Conservation (phyloP, 2,888 invertebrate species). For the Melinaea marsaeus region DNA sequence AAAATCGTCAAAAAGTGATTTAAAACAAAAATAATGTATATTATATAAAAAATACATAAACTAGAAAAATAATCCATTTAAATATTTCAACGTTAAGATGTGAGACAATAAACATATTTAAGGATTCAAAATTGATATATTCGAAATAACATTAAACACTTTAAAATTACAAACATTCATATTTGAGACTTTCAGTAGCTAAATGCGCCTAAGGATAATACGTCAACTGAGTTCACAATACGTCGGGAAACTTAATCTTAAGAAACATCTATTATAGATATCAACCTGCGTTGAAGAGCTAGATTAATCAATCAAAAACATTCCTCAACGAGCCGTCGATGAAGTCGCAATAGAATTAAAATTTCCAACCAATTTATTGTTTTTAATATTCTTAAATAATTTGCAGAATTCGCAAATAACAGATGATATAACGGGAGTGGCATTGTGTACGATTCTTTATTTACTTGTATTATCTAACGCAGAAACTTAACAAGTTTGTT, state of each 20-base stretch:
- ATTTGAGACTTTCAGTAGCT: not conserved
- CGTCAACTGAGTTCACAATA: conserved; percentile 8
- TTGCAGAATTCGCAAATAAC: conserved; percentile 13
- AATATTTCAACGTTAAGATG: no score
- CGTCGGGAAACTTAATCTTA: conserved; percentile 16
- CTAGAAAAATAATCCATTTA: no score
- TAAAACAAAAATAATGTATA: no score
- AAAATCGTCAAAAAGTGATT: not conserved
- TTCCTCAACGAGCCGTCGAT: conserved; percentile 52
- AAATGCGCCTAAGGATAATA: conserved; percentile 10
- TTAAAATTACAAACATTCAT: no score
- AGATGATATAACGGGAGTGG: conserved; percentile 3
- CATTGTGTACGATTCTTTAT: conserved; percentile 14
- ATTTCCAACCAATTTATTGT: conserved; percentile 62
- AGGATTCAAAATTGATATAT: no score
- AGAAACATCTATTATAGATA: conserved; percentile 38
- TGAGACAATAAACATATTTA: no score
- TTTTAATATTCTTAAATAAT: conserved; percentile 48
- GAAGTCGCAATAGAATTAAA: conserved; percentile 56
- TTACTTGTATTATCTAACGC: conserved; percentile 8
- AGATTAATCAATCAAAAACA: conserved; percentile 65
- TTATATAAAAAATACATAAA: no score
- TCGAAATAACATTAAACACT: no score
- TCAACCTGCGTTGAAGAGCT: conserved; percentile 54
- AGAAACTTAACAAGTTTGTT: not conserved